These are phyloP conservation scores for Protonibea diacanthus DNA, from an alignment of 2,797 vertebrate genomes.

Conservation along the genomic window DNA sequence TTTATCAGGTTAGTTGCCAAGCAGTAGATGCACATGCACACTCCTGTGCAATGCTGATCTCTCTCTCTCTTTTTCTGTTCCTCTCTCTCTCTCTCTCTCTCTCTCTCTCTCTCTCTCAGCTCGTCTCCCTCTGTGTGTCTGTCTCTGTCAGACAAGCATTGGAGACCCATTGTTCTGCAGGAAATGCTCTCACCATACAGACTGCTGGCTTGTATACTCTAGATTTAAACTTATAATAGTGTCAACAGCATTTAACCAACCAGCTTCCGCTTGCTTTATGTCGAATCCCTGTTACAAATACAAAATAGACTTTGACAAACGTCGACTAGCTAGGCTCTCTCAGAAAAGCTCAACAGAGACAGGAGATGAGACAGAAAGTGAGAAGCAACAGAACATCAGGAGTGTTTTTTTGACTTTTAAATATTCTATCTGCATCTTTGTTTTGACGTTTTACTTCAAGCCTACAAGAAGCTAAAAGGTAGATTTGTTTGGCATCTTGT, in stretches of 20 bases:
- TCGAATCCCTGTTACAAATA: slow-evolving; percentile 65
- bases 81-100: slow-evolving; percentile 12
- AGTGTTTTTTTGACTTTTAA: neutral
- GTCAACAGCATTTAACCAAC: slow-evolving; percentile 69
- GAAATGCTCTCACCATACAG: slow-evolving; percentile 77
- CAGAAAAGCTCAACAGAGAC: slow-evolving; percentile 32
- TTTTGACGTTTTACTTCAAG: slow-evolving; percentile 44
- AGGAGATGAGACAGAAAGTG: slow-evolving; percentile 10
- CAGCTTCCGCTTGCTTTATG: slow-evolving; percentile 71
- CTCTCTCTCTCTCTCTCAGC: slow-evolving; percentile 18
- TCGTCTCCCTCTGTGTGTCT: slow-evolving; percentile 51
- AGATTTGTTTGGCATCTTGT: slow-evolving; percentile 28
- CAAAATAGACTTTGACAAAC: slow-evolving; percentile 68
- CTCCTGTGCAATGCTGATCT: slow-evolving; percentile 19
- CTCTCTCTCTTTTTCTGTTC: slow-evolving; percentile 18
- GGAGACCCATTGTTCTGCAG: slow-evolving; percentile 80
- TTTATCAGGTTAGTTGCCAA: slow-evolving; percentile 16
- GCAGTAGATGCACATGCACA: slow-evolving; percentile 19
- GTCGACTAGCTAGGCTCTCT: slow-evolving; percentile 26
- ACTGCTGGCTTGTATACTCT: slow-evolving; percentile 75
- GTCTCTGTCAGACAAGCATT: slow-evolving; percentile 66
- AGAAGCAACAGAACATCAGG: slow-evolving; percentile 4
- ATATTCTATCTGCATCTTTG: slow-evolving; percentile 34
- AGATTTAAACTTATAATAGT: slow-evolving; percentile 80
- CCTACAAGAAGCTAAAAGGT: slow-evolving; percentile 37